Percentiles rank a stretch among this genome's conserved stretches.
Evolutionary conservation across 2,113 vertebrate species (phyloP).

Genomic region (Dicerorhinus sumatrensis): DNA sequence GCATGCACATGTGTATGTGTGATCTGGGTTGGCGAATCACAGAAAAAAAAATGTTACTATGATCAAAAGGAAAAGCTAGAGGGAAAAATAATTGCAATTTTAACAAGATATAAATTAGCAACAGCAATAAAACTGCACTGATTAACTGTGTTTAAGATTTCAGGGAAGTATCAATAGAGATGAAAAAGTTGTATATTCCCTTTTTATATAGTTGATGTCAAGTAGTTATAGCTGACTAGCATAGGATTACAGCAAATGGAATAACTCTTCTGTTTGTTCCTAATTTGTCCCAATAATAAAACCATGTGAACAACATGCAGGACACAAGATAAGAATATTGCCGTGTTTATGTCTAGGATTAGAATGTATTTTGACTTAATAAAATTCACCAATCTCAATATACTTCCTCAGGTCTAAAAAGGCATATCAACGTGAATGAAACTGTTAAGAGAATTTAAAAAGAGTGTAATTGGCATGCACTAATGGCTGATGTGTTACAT

Average conservation of each 20-base stretch:
- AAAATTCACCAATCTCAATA: background rate
- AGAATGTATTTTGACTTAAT: background rate
- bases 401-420: background rate
- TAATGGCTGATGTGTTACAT: background rate
- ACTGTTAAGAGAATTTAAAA: background rate
- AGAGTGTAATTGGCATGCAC: background rate
- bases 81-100: background rate
- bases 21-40: background rate
- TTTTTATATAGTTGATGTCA: background rate
- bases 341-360: background rate
- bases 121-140: background rate
- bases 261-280: background rate
- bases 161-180: background rate
- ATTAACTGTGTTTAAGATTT: background rate
- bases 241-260: background rate
- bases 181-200: background rate
- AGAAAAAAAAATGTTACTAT: background rate
- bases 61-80: background rate
- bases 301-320: background rate
- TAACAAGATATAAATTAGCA: background rate
- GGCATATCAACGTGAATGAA: background rate
- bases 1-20: rapidly evolving
- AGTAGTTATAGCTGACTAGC: background rate
- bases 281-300: background rate
- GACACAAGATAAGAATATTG: background rate